Conservation (phyloP, 2,113 vertebrate species). For the Burhinus bistriatus region DNA sequence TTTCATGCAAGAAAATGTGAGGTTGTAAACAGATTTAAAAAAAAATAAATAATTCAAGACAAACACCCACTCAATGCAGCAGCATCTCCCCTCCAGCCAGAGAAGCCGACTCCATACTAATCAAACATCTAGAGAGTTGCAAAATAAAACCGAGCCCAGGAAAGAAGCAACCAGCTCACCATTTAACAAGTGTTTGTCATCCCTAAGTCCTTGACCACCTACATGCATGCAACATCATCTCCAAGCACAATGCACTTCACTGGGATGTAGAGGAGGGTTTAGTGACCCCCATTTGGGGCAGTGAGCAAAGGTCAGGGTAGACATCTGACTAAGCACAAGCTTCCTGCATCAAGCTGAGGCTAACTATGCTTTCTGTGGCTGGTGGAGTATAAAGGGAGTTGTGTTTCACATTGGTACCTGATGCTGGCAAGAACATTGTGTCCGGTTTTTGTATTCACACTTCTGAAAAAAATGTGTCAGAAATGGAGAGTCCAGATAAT, state of each 20-base stretch:
- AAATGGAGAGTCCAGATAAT: neutral
- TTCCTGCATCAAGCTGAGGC: neutral
- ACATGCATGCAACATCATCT: rapidly evolving
- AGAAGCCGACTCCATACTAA: rapidly evolving
- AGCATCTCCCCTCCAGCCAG: neutral
- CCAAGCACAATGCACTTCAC: neutral
- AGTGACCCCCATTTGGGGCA: rapidly evolving
- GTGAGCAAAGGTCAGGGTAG: neutral
- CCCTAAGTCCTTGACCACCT: neutral
- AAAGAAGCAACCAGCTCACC: neutral
- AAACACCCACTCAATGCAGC: rapidly evolving
- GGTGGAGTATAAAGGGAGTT: neutral
- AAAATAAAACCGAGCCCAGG: neutral
- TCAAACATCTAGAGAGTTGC: neutral
- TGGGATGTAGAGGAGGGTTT: neutral
- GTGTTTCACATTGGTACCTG: neutral
- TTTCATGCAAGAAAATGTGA: neutral
- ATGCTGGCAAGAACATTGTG: neutral
- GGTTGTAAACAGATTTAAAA: neutral
- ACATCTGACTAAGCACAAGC: neutral
- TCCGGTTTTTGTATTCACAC: neutral
- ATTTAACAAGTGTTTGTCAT: neutral
- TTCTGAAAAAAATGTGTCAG: neutral
- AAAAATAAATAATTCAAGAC: neutral
- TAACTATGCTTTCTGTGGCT: neutral